A percentile compares a stretch with the other conserved stretches of the same genome.
Conservation (phyloP, 2,113 vertebrate species). For the Litocranius walleri region DNA sequence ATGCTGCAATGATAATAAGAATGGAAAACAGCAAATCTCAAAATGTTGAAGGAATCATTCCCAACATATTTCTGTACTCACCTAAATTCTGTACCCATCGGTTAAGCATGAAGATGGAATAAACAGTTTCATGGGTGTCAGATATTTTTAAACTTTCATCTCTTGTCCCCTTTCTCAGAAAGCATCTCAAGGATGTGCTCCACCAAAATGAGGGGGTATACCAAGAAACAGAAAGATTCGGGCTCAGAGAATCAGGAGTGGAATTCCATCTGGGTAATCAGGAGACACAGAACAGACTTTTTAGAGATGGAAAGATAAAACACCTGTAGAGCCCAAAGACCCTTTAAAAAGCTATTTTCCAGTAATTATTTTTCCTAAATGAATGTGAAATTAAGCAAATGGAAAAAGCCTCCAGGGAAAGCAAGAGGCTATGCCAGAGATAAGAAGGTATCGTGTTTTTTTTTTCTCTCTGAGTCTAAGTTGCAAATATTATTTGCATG, state of each 20-base stretch:
- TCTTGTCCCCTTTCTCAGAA: not conserved
- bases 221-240: not conserved
- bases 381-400: not conserved
- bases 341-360: not conserved
- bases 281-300: not conserved
- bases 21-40: not conserved
- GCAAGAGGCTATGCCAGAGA: not conserved
- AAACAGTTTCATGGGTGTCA: not conserved
- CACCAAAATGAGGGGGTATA: not conserved
- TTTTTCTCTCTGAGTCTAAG: rapidly evolving
- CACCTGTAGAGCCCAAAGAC: not conserved
- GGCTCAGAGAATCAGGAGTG: not conserved
- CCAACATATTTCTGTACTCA: not conserved
- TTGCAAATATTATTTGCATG: not conserved
- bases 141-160: not conserved
- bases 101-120: not conserved
- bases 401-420: not conserved
- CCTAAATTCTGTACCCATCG: not conserved
- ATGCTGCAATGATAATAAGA: not conserved
- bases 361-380: not conserved
- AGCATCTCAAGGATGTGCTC: not conserved
- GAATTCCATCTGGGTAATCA: rapidly evolving
- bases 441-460: rapidly evolving
- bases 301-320: not conserved
- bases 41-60: not conserved